These are phyloP conservation scores for Arion vulgaris DNA, from an alignment of 1,140 invertebrate species.

Conservation along the genomic window DNA sequence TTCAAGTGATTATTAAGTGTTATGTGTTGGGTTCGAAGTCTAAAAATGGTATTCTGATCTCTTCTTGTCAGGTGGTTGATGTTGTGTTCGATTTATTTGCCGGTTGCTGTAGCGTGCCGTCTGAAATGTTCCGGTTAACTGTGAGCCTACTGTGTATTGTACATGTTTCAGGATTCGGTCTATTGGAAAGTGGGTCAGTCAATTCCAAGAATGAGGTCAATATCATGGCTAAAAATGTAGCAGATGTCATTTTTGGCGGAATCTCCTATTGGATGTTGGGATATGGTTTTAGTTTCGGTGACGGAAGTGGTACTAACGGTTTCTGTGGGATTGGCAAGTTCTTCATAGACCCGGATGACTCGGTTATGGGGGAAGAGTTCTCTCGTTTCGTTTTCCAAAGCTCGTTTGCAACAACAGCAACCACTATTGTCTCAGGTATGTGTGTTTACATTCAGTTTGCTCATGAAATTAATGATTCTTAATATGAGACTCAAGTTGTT, in stretches of 20 bases:
- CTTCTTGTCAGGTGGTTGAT: too few species aligned
- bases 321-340: conserved; percentile 78
- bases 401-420: conserved; percentile 63
- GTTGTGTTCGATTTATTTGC: too few species aligned
- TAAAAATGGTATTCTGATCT: too few species aligned
- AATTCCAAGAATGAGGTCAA: conserved; percentile 77
- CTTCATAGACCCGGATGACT: conserved; percentile 71
- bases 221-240: conserved; percentile 77
- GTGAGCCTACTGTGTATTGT: too few species aligned
- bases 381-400: conserved; percentile 70
- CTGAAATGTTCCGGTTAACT: too few species aligned
- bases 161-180: conserved; percentile 74
- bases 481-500: too few species aligned
- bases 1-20: too few species aligned
- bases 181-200: conserved; percentile 76
- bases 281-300: conserved; percentile 90
- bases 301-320: conserved; percentile 77
- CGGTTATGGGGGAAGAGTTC: conserved; percentile 65
- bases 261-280: conserved; percentile 95
- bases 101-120: too few species aligned
- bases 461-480: too few species aligned
- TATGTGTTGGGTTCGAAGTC: too few species aligned
- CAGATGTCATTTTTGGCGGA: conserved; percentile 87
- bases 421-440: conserved; percentile 65
- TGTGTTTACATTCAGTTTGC: too few species aligned